phyloP scores from a whole-genome alignment of 2,113 vertebrate species.

The Istiophorus platypterus region DNA sequence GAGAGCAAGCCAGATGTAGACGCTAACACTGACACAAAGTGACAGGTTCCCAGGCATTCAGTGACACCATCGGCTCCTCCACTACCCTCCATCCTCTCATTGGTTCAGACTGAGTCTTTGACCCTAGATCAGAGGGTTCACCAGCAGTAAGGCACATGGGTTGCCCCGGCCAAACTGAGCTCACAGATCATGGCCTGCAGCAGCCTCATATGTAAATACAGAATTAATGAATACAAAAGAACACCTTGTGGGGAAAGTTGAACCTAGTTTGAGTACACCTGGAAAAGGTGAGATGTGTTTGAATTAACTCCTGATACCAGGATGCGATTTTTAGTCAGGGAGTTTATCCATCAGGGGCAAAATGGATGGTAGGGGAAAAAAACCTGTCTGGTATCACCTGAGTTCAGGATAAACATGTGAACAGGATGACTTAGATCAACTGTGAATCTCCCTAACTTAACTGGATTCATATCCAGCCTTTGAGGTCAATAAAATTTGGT shows the following conservation, averaged over 20 bases:
- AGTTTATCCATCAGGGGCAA: slow-evolving; percentile 16
- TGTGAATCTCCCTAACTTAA: too few relatives aligned
- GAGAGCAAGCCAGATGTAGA: slow-evolving; percentile 75
- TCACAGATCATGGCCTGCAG: slow-evolving; percentile 60
- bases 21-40: slow-evolving; percentile 80
- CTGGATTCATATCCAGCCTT: not conserved
- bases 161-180: slow-evolving; percentile 23
- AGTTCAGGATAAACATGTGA: not conserved
- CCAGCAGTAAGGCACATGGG: slow-evolving; percentile 60
- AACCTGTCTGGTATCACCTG: not conserved
- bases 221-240: slow-evolving; percentile 76
- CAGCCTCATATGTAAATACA: slow-evolving; percentile 65
- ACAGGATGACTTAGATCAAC: not conserved
- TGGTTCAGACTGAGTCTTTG: slow-evolving; percentile 74
- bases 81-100: slow-evolving; percentile 45
- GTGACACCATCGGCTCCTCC: slow-evolving; percentile 76
- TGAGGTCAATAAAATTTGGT: not conserved
- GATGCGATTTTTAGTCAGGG: slow-evolving; percentile 38
- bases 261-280: slow-evolving; percentile 58
- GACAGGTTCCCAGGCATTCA: slow-evolving; percentile 84
- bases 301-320: slow-evolving; percentile 46
- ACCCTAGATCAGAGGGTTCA: slow-evolving; percentile 75
- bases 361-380: not conserved
- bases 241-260: slow-evolving; percentile 59
- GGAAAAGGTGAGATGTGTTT: slow-evolving; percentile 68